phyloP scores from a whole-genome alignment of 2,888 invertebrate genomes.

The Agriotes lineatus region DNA sequence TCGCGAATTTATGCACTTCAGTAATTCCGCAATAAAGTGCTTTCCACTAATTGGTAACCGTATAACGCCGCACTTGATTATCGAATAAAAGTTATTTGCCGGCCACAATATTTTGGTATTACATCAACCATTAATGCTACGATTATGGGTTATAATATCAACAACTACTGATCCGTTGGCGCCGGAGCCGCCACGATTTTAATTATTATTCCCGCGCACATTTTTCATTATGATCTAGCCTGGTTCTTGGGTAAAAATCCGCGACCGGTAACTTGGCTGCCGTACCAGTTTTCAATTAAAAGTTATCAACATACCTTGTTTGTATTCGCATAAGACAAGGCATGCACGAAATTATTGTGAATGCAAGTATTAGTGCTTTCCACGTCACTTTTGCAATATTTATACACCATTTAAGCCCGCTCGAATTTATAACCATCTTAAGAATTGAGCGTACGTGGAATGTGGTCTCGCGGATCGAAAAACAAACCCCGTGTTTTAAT shows the following conservation, averaged over 20 bases:
- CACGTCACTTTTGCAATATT: constrained; percentile 34
- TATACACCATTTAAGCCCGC: constrained; percentile 46
- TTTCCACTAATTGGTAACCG: neutral
- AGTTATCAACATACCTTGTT: neutral
- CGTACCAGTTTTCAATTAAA: constrained; percentile 11
- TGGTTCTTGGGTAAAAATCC: neutral
- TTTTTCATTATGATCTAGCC: neutral
- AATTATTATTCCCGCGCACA: too few species aligned
- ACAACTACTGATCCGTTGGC: neutral
- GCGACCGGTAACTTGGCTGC: neutral
- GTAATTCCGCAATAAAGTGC: neutral
- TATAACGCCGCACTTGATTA: neutral
- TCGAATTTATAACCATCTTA: constrained; percentile 62
- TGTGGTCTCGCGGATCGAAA: constrained; percentile 62
- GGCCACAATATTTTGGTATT: neutral
- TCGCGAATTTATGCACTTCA: constrained; percentile 1
- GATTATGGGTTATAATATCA: neutral
- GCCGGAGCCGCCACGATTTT: neutral
- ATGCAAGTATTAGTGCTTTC: constrained; percentile 7
- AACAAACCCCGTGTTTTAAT: constrained; percentile 63
- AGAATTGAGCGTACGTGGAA: constrained; percentile 63
- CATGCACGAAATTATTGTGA: constrained; percentile 4
- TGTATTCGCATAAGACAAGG: neutral
- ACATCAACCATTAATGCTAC: too few species aligned
- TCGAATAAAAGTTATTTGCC: neutral